Conservation (phyloP, 1,140 invertebrate species). For the Rhynchophorus ferrugineus region DNA sequence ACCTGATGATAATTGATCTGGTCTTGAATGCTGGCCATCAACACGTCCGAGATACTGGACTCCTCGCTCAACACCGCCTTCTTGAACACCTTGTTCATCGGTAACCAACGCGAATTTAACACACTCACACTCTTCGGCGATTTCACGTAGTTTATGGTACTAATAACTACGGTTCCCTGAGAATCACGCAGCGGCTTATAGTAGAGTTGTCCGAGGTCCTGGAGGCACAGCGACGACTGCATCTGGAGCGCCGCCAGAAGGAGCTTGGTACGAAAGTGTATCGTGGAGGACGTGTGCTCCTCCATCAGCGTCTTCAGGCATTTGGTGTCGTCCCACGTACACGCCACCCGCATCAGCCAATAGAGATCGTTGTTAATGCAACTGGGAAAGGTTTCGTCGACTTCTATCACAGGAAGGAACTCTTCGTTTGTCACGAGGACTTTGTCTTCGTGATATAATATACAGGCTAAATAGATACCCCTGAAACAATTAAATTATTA, state of each 20-base stretch:
- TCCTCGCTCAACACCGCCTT: constrained; percentile 54
- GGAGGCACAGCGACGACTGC: constrained; percentile 82
- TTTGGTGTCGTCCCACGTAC: constrained; percentile 94
- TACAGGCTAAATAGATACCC: constrained; percentile 85
- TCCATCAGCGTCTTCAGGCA: constrained; percentile 85
- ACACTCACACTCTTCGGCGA: constrained; percentile 77
- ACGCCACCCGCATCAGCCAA: constrained; percentile 96
- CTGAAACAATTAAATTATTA: too few species aligned
- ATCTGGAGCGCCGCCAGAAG: constrained; percentile 86
- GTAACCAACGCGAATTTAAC: constrained; percentile 83
- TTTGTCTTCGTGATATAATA: constrained; percentile 91
- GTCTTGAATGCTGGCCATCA: constrained; percentile 78
- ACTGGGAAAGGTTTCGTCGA: constrained; percentile 90
- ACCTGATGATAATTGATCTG: constrained; percentile 89
- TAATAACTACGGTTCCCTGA: constrained; percentile 84
- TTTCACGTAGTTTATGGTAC: constrained; percentile 75
- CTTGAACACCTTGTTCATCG: constrained; percentile 62
- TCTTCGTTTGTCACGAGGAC: constrained; percentile 94
- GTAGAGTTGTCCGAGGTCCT: constrained; percentile 88
- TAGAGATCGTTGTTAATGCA: constrained; percentile 89
- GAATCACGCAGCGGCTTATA: constrained; percentile 80
- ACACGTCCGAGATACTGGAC: constrained; percentile 69
- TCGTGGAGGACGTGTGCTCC: constrained; percentile 80
- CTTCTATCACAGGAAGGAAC: constrained; percentile 90
- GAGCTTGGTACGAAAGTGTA: constrained; percentile 86